Evolutionary conservation across 2,888 invertebrate genomes (phyloP).

Genomic region (Nephrocerus scutellatus): DNA sequence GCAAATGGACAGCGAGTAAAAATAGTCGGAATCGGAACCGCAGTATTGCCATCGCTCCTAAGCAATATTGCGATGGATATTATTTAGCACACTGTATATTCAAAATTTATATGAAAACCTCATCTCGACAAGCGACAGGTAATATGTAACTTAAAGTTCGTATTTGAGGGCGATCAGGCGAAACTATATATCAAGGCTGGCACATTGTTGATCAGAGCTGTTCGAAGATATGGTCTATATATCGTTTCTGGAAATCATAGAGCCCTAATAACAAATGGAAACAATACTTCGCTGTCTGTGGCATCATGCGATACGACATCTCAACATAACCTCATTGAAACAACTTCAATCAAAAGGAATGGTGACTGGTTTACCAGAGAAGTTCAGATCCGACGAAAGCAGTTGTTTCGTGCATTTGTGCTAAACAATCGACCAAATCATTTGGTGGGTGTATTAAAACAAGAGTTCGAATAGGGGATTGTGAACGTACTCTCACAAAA

Average conservation of each 20-base stretch:
- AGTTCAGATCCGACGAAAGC: constrained; percentile 2
- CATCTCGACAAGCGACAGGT: constrained; percentile 6
- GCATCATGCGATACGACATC: constrained; percentile 11
- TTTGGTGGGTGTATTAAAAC: constrained; percentile 3
- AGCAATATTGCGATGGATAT: constrained; percentile 2
- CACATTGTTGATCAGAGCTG: constrained; percentile 6
- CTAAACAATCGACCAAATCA: too few relatives aligned
- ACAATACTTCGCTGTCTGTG: too few relatives aligned
- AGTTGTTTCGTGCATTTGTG: constrained; percentile 7
- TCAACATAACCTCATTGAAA: constrained; percentile 8
- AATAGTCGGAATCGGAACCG: too few relatives aligned
- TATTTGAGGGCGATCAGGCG: too few relatives aligned
- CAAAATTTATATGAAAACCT: constrained; percentile 8
- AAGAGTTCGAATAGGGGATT: constrained; percentile 8
- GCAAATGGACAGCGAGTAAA: too few relatives aligned
- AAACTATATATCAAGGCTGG: constrained; percentile 5
- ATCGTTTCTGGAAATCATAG: too few relatives aligned
- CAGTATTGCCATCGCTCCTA: too few relatives aligned
- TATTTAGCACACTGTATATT: constrained; percentile 4
- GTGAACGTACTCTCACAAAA: too few relatives aligned
- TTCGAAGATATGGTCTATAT: not conserved
- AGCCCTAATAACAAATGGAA: too few relatives aligned
- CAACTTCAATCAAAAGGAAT: constrained; percentile 5
- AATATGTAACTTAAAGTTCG: not conserved
- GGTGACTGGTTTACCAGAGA: too few relatives aligned